Conservation (phyloP, 2,797 vertebrate genomes). For the Syngnathus rostellatus region DNA sequence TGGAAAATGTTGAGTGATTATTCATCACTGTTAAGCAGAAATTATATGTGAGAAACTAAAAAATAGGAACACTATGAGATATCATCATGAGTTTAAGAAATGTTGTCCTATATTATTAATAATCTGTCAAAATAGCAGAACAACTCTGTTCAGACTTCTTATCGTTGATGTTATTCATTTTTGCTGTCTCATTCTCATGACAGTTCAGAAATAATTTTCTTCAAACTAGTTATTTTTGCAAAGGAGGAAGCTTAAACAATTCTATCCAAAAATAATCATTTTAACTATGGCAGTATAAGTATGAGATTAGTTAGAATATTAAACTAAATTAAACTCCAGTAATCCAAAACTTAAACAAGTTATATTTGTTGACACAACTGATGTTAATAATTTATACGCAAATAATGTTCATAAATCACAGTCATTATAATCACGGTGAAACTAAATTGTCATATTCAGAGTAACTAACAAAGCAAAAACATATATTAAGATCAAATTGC, state of each 20-base stretch:
- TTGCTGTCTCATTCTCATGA: background rate
- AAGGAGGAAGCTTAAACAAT: background rate
- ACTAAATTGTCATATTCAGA: background rate
- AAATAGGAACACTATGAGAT: background rate
- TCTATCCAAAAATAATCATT: background rate
- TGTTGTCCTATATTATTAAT: background rate
- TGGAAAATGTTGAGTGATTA: background rate
- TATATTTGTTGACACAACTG: too few relatives aligned
- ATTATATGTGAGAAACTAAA: background rate
- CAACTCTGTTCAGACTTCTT: background rate
- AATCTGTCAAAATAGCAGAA: background rate
- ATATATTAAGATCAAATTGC: background rate
- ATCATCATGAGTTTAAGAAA: background rate
- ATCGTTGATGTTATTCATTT: background rate
- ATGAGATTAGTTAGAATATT: background rate
- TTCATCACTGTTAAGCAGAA: background rate
- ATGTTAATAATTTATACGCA: too few relatives aligned
- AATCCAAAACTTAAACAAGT: background rate
- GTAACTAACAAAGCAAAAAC: background rate
- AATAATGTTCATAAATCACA: too few relatives aligned
- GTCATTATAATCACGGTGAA: too few relatives aligned
- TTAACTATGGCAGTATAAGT: background rate
- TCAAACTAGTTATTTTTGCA: background rate
- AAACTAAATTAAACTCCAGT: too few relatives aligned
- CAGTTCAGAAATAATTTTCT: background rate